Base-by-base conservation (phyloP, 2,888 invertebrate genomes). In the Ashinkailepas kermadecensis region DNA sequence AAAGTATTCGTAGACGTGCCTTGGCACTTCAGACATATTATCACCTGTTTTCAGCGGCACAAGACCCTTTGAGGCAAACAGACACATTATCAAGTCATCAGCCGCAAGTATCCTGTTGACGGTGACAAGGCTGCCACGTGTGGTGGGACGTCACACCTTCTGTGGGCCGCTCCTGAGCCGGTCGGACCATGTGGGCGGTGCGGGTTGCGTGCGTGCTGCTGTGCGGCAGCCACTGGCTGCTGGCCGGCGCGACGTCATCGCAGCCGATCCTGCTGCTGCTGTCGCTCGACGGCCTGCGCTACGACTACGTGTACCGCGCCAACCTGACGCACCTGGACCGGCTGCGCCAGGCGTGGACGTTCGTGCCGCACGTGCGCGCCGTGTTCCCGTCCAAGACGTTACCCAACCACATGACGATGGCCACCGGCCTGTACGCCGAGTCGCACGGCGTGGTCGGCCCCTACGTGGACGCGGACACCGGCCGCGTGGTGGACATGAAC, bases 381-480 rank as follows among this genome's bases (percentile, higher is more conserved):
- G 89, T 91, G 74, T 92, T 92, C 86, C 90, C 91, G 0, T 93
- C 93, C 0, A 92, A 92, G 87, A 94, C 93, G 0, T 92, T 92
- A 85, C 92, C 93, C 0, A 93, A 93, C 87, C 93, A 93, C 87
- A 91, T 91, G 85, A 90, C 92, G 0, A 91, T 93, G 81, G 91
- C 91, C 0, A 94, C 92, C 57, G 87, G 88, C 2, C 74, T 74
- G 21, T 74, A 74, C 39, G 18, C 74, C 6, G 74, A 74, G 74
- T 56, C 74, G 56, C 74, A 74, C 21, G 74, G 74, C 18, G 74
- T 74, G 23, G 56, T 74, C 21, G 74, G 74, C 9, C 74, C 74
- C 11, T 74, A 56, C 21, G 21, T 74, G 1, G 56, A 74, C 9
- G 23, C 74, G 2, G 21, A 56, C 23, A 21, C 74, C 18, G 39